A percentile compares a stretch with the other conserved stretches of the same genome.
Evolutionary conservation across 2,113 vertebrate species (phyloP).

Genomic region (Sterna hirundo): DNA sequence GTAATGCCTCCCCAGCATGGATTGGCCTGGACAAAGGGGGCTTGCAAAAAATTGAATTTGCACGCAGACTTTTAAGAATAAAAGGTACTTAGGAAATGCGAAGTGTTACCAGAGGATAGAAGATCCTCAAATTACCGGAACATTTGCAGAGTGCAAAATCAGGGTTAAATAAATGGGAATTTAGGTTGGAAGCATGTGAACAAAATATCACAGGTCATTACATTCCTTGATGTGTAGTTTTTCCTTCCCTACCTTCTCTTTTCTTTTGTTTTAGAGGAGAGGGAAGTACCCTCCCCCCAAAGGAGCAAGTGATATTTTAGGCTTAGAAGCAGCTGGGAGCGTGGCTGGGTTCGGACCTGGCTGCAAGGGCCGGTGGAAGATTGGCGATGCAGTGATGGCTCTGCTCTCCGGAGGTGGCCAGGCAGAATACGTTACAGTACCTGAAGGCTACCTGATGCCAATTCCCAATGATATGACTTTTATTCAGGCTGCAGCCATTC

Average conservation of each 20-base stretch:
- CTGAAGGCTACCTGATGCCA: conserved; percentile 78
- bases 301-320: conserved; percentile 84
- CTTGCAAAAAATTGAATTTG: neutral
- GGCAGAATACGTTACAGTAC: conserved; percentile 82
- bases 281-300: conserved; percentile 81
- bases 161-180: neutral
- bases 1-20: neutral
- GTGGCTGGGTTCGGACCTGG: conserved; percentile 75
- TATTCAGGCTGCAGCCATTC: conserved; percentile 82
- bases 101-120: neutral
- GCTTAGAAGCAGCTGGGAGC: conserved; percentile 81
- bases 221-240: neutral
- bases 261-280: conserved; percentile 72
- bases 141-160: neutral
- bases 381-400: conserved; percentile 80
- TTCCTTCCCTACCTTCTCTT: neutral
- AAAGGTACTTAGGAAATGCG: neutral
- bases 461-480: conserved; percentile 74
- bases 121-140: neutral
- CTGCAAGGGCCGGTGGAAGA: conserved; percentile 69
- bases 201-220: neutral
- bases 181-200: neutral
- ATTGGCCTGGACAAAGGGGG: neutral
- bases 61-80: neutral
- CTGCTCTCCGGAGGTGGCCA: conserved; percentile 85